These are phyloP conservation scores for Tragelaphus eurycerus DNA, from an alignment of 2,797 vertebrate genomes.

Conservation along the genomic window DNA sequence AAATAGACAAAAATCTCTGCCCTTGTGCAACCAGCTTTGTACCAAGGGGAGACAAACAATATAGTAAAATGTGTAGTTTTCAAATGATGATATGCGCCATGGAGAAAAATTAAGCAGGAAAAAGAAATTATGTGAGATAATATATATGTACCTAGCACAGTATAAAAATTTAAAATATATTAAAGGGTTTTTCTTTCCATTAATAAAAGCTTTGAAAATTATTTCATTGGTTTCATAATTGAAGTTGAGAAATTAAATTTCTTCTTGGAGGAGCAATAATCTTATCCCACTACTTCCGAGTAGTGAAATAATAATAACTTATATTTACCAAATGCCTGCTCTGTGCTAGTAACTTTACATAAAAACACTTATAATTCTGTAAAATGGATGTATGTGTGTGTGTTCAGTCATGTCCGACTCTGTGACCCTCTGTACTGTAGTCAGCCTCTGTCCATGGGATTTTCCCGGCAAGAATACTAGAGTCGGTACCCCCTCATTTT, in stretches of 20 bases:
- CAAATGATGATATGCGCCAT: background rate
- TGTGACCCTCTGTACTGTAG: background rate
- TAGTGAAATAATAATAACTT: slow-evolving; percentile 42
- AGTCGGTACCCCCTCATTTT: background rate
- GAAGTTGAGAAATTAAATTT: slow-evolving; percentile 7
- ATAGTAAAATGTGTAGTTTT: slow-evolving; percentile 18
- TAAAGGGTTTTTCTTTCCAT: background rate
- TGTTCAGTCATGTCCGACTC: background rate
- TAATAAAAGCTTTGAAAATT: slow-evolving; percentile 37
- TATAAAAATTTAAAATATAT: slow-evolving; percentile 38
- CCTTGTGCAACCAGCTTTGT: background rate
- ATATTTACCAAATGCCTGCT: slow-evolving; percentile 6
- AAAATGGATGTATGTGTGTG: background rate
- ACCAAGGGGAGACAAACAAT: background rate
- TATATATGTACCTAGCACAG: background rate
- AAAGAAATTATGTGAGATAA: slow-evolving; percentile 14
- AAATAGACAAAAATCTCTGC: slow-evolving; percentile 27
- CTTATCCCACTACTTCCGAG: slow-evolving; percentile 11
- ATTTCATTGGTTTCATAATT: background rate
- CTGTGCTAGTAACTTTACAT: slow-evolving; percentile 7
- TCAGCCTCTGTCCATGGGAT: background rate
- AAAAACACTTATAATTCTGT: background rate
- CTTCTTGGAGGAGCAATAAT: slow-evolving; percentile 18
- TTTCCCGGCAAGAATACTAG: background rate
- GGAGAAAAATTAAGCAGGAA: background rate